Evolutionary conservation across 2,113 vertebrate species (phyloP).

Genomic region (Ardeotis arabs): DNA sequence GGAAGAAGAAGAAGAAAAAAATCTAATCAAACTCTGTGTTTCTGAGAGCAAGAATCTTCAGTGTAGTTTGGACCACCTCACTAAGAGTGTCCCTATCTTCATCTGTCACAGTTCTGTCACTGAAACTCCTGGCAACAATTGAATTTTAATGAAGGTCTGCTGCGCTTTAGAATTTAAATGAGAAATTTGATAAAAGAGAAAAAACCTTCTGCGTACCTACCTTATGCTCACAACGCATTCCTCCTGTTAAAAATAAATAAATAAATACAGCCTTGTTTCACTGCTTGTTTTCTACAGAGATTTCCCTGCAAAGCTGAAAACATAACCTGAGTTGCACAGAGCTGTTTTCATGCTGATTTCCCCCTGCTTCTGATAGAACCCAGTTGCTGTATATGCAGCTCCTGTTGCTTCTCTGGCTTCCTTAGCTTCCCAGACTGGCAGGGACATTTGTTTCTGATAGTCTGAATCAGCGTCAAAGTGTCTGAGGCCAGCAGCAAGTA

Average conservation of each 20-base stretch:
- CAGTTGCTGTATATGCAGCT: neutral
- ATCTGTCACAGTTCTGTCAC: constrained; percentile 22
- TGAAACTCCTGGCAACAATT: constrained; percentile 29
- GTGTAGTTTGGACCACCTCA: neutral
- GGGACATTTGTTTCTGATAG: neutral
- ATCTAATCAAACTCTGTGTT: neutral
- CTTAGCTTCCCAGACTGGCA: neutral
- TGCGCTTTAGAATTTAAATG: constrained; percentile 52
- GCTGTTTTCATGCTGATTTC: neutral
- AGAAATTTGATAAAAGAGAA: constrained; percentile 22
- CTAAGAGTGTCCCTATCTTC: neutral
- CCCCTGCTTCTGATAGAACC: neutral
- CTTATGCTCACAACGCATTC: neutral
- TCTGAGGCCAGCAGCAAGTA: neutral
- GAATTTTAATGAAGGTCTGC: constrained; percentile 49
- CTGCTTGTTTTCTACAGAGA: neutral
- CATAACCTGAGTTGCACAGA: neutral
- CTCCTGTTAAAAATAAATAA: constrained; percentile 13
- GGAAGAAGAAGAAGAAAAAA: neutral
- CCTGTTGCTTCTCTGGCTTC: neutral
- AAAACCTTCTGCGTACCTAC: neutral
- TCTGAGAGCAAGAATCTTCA: neutral
- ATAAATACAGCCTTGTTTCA: neutral
- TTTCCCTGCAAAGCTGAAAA: neutral
- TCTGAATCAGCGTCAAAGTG: neutral